Evolutionary conservation across 2,888 invertebrate species (phyloP).

Genomic region (Amphipoea lucens): DNA sequence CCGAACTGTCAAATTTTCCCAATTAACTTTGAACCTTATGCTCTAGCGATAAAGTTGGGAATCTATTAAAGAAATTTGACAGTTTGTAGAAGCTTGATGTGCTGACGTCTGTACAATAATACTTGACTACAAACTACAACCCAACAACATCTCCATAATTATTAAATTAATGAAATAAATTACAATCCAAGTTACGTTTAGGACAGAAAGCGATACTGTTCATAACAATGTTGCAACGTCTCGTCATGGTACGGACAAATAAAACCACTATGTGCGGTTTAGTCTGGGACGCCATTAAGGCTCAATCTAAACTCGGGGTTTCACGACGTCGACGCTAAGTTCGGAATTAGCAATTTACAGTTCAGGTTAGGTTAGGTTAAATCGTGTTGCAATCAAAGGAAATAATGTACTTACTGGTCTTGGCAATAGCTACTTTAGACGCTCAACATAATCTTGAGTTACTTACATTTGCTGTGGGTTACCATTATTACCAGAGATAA

Average conservation of each 20-base stretch:
- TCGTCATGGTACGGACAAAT: slow-evolving; percentile 43
- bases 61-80: too few species aligned
- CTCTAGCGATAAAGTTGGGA: too few species aligned
- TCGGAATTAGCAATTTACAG: slow-evolving; percentile 51
- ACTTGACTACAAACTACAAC: too few species aligned
- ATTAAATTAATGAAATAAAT: neutral
- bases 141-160: neutral
- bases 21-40: too few species aligned
- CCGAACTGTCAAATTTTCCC: too few species aligned
- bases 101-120: neutral
- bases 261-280: slow-evolving; percentile 51
- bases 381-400: slow-evolving; percentile 26
- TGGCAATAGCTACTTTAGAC: neutral
- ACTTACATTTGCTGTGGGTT: neutral
- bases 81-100: too few species aligned
- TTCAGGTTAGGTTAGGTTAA: slow-evolving; percentile 28
- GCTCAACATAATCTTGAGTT: neutral
- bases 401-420: slow-evolving; percentile 9
- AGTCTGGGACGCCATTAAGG: slow-evolving; percentile 39
- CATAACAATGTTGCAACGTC: slow-evolving; percentile 33
- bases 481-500: too few species aligned
- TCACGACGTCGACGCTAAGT: slow-evolving; percentile 25
- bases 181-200: neutral
- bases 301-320: slow-evolving; percentile 29
- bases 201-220: neutral